Base-by-base conservation (phyloP, 2,797 vertebrate genomes). In the Ciconia nigra region DNA sequence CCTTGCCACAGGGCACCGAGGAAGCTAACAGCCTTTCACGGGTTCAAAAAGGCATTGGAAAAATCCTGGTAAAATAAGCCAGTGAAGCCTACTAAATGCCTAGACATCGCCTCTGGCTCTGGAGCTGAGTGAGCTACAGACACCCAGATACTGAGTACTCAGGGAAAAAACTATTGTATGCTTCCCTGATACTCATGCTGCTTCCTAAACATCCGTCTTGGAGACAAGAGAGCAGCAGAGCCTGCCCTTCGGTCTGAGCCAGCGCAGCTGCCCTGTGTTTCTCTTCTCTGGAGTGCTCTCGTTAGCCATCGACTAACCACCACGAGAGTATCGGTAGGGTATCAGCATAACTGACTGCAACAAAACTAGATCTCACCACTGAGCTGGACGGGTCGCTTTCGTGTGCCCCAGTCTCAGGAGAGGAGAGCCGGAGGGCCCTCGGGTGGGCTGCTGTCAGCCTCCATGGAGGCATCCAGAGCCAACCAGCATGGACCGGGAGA, bases 321-420 rank as follows among this genome's bases (percentile, higher is more conserved):
- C 25, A n/a, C 0, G 4, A 28, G 31, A 37, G 13, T 35, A 10
- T 26, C 2, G 0, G 17, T 24, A 17, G 9, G 5, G 21, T 66
- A 52, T 41, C 57, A n/a, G 35, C 21, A 10, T 47, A 31, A 72
- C 18, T 15, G 15, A 10, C 49, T 37, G 26, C 29, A 52, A 7
- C 33, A 42, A 77, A 72, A 57, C 13, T 49, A 29, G 39, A 21
- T 58, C 70, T 90, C 58, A 15, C 25, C 20, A 17, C 41, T 13
- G 18, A 67, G 19, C 19, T 81, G 65, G 18, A 25, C 0, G 1
- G 11, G 18, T 39, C 5, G 37, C 26, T 33, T 80, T 74, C 52
- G 12, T 3, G 16, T 31, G 15, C 10, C 19, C 22, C 9, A 13
- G 22, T 16, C 20, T 19, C 28, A 25, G 22, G 55, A 55, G 33